A percentile compares a stretch with the other conserved stretches of the same genome.
phyloP scores from a whole-genome alignment of 92 coral and sea anemone genomes.

The Epizoanthus stellaris region DNA sequence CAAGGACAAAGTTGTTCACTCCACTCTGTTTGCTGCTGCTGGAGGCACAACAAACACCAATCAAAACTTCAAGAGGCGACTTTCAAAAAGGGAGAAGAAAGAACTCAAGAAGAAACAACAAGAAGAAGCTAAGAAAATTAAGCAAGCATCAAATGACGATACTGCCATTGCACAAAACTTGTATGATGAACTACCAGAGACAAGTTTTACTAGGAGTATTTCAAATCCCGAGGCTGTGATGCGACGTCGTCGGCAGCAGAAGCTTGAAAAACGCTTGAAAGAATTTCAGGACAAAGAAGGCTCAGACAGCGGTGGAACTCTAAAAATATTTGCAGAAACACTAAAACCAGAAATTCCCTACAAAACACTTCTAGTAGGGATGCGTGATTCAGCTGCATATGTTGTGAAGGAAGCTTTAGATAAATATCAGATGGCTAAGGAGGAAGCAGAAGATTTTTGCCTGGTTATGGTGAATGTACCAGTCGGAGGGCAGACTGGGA shows the following conservation, averaged over 20 bases:
- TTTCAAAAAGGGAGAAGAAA: conserved; percentile 94
- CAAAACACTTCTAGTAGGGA: conserved; percentile 90
- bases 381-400: conserved; percentile 83
- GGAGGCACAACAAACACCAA: conserved; percentile 62
- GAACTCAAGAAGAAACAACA: conserved; percentile 76
- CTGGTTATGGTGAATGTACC: conserved; percentile 95
- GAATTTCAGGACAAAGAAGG: conserved; percentile 80
- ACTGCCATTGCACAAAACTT: conserved; percentile 82
- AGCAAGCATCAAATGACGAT: conserved; percentile 62
- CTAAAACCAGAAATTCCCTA: conserved; percentile 95
- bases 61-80: conserved; percentile 77
- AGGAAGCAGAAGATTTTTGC: conserved; percentile 95
- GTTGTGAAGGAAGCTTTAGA: conserved; percentile 90
- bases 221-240: conserved; percentile 99
- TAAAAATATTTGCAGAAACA: conserved; percentile 95
- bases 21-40: conserved; percentile 76
- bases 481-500: conserved; percentile 81
- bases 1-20: conserved; percentile 80
- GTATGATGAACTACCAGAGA: conserved; percentile 90
- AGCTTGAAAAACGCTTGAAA: conserved; percentile 79
- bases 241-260: conserved; percentile 89
- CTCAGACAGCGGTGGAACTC: conserved; percentile 90
- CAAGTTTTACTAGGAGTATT: conserved; percentile 89
- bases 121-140: conserved; percentile 63
- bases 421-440: conserved; percentile 90